These are phyloP conservation scores for Desmodus rotundus DNA, from an alignment of 2,113 vertebrate species.

Conservation along the genomic window DNA sequence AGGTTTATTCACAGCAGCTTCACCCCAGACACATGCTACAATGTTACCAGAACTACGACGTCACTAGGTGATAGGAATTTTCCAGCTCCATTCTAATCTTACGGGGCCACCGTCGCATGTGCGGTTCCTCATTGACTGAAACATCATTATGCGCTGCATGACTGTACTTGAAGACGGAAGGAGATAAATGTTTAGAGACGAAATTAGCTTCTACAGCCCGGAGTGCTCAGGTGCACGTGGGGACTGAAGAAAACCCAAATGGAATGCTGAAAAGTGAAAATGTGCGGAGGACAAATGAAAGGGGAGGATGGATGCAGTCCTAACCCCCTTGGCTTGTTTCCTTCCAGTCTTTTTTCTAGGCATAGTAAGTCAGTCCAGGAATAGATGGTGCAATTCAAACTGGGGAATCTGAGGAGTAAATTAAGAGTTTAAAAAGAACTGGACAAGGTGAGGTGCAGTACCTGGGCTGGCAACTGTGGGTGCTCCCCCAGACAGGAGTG, in stretches of 20 bases:
- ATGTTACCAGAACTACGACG: not conserved
- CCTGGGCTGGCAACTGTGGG: not conserved
- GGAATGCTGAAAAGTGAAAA: not conserved
- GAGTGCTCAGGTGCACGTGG: not conserved
- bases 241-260: not conserved
- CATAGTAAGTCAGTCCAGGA: not conserved
- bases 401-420: not conserved
- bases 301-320: not conserved
- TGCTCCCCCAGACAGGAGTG: not conserved
- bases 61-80: not conserved
- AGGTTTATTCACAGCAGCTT: not conserved
- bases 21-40: not conserved
- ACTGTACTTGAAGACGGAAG: not conserved
- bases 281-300: accelerated
- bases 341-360: not conserved
- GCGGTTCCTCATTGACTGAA: not conserved
- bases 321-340: not conserved
- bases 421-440: not conserved
- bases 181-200: not conserved
- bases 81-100: not conserved
- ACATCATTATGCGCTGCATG: not conserved
- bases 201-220: not conserved
- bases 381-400: not conserved
- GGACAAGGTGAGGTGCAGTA: not conserved
- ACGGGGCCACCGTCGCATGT: not conserved